Conservation (phyloP, 2,888 invertebrate species). For the Sepiola atlantica region DNA sequence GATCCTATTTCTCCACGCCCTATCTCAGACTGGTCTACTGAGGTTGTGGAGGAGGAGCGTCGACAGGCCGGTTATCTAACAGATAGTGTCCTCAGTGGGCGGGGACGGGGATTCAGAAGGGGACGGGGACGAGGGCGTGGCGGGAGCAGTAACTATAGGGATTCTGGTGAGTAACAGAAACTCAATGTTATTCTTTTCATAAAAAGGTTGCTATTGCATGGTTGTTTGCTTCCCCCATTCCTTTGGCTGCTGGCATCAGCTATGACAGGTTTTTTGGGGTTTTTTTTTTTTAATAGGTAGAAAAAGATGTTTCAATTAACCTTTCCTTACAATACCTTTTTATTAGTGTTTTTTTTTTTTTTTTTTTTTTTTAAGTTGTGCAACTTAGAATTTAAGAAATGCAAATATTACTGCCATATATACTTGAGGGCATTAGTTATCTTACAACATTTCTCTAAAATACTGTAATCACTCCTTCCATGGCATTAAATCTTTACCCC, state of each 20-base stretch:
- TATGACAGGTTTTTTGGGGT: too few relatives aligned
- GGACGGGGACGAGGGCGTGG: constrained; percentile 80
- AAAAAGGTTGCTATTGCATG: not conserved
- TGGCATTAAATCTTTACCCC: too few relatives aligned
- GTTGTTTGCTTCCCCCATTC: not conserved
- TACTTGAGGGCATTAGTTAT: too few relatives aligned
- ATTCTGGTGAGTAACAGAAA: constrained; percentile 48
- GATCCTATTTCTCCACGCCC: constrained; percentile 55
- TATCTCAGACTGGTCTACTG: constrained; percentile 70
- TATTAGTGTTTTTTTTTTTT: not conserved
- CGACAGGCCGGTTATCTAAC: constrained; percentile 69
- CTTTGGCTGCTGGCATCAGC: not conserved
- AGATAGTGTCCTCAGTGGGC: constrained; percentile 73
- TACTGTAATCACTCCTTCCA: too few relatives aligned
- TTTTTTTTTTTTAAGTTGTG: not conserved
- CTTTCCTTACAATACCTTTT: not conserved
- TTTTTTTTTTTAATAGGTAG: too few relatives aligned
- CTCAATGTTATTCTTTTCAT: not conserved
- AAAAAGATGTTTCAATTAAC: not conserved
- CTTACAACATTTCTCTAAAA: too few relatives aligned
- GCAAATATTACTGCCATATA: not conserved
- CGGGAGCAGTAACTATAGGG: constrained; percentile 50
- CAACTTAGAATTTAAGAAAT: not conserved
- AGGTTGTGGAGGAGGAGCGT: constrained; percentile 66
- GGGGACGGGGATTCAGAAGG: constrained; percentile 80